Evolutionary conservation across 2,888 invertebrate genomes (phyloP), one percentile per base, ranked within the genome.

Genomic region (Pyrrhia umbra): DNA sequence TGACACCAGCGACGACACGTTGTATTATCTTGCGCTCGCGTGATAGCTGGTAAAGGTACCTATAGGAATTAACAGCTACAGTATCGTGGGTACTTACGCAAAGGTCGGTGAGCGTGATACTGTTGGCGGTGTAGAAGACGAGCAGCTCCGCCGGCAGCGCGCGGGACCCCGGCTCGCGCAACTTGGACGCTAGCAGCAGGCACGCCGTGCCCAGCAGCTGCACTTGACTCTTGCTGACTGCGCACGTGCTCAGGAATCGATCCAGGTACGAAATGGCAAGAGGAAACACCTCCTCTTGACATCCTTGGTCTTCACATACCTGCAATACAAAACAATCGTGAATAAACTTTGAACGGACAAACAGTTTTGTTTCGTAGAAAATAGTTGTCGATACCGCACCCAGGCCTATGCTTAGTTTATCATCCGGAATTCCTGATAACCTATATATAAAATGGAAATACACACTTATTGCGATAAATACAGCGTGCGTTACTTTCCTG

Each of bases 251-350:
- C 83, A 99, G 96, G 95, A 99, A 98, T 88, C 99, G 96, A 95
- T 99, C 99, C 96, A 99, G 95, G 94, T 98, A 98, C 89, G 98
- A 98, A 92, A 99, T 97, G 58, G 99, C 98, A 87, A 99, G 95
- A 46, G 98, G 97, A 90, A 99, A 99, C 76, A 99, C 98, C 90
- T 98, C 98, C 88, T 98, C 98, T 92, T 98, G 98, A 88, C 98
- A 98, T 84, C 97, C 96, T 89, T 98, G 97, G 88, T 98, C 98
- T 88, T 98, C 98, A 94, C 98, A 99, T 80, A 99, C 98, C 99
- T 99, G 95, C 47, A 92, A 95, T 46, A 60, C 18, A 54, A 72
- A 61, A 39, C 47, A 20, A 63, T 25, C 37, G 58, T 80, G 73
- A 54, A 75, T 55, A 68, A 68, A 75, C 63, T 51, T 65, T 40